Percentiles rank a stretch among this genome's conserved stretches.
These are phyloP conservation scores for Decapterus maruadsi DNA, from an alignment of 2,797 vertebrate genomes.

Conservation along the genomic window DNA sequence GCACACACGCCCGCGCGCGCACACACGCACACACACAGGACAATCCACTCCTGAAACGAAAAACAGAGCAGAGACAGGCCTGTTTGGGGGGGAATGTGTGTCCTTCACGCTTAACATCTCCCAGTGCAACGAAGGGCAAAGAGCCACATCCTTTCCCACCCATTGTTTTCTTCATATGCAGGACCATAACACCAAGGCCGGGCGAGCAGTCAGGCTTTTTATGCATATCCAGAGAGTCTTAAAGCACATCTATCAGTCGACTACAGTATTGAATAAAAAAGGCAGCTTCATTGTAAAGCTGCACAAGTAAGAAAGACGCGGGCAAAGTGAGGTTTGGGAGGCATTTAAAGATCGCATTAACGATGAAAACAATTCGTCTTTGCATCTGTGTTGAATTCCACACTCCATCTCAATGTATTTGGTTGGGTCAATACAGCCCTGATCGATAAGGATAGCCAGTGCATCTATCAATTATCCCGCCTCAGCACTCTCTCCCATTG, in stretches of 20 bases:
- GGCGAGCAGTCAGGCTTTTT: neutral
- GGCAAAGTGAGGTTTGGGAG: constrained; percentile 56
- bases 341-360: constrained; percentile 85
- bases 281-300: constrained; percentile 35
- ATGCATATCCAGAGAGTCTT: neutral
- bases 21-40: constrained; percentile 49
- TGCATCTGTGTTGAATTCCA: constrained; percentile 89
- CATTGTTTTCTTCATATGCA: constrained; percentile 36
- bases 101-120: constrained; percentile 79
- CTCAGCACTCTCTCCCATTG: constrained; percentile 88
- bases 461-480: constrained; percentile 91
- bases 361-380: constrained; percentile 87
- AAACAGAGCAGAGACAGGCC: constrained; percentile 59
- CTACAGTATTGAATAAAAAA: constrained; percentile 34
- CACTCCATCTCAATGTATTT: constrained; percentile 91
- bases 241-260: neutral
- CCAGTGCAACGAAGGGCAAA: constrained; percentile 57
- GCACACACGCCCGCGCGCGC: neutral
- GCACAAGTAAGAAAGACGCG: constrained; percentile 38
- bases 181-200: constrained; percentile 2
- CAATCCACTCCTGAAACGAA: constrained; percentile 68
- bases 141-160: constrained; percentile 45
- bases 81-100: constrained; percentile 56
- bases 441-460: constrained; percentile 90
- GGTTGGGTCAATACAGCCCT: constrained; percentile 85